phyloP scores from a whole-genome alignment of 2,888 invertebrate species.

The Rhimphoctona megacephalus region DNA sequence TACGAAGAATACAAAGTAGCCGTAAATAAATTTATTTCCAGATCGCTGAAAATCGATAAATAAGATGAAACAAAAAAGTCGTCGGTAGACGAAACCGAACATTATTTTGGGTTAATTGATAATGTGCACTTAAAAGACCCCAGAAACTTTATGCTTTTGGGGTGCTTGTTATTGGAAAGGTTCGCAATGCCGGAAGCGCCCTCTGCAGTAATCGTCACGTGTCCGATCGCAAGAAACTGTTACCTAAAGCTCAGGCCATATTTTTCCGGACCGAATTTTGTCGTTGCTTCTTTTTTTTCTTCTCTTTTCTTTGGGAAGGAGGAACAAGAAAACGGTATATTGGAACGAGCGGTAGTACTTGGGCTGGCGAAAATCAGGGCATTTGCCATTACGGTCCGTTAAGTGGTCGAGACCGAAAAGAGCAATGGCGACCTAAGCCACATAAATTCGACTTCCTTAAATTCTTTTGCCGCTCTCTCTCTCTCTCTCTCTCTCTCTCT shows the following conservation, averaged over 20 bases:
- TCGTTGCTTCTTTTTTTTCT: not conserved
- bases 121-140: not conserved
- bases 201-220: conserved; percentile 26
- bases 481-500: conserved; percentile 11
- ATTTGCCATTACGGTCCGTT: conserved; percentile 50
- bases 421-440: conserved; percentile 46
- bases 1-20: not conserved
- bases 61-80: not conserved
- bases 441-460: conserved; percentile 47
- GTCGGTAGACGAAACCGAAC: not conserved
- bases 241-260: conserved; percentile 27
- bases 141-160: not conserved
- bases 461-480: conserved; percentile 9
- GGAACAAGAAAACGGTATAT: conserved; percentile 34
- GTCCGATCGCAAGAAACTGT: conserved; percentile 30
- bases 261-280: conserved; percentile 25
- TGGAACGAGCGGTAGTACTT: conserved; percentile 22
- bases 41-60: not conserved
- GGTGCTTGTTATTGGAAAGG: not conserved
- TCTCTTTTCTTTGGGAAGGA: not conserved
- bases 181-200: not conserved
- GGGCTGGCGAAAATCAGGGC: conserved; percentile 49
- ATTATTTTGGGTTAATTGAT: conserved; percentile 1
- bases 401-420: conserved; percentile 47
- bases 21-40: not conserved